phyloP scores from a whole-genome alignment of 2,113 vertebrate species.

The Baryphthengus martii region DNA sequence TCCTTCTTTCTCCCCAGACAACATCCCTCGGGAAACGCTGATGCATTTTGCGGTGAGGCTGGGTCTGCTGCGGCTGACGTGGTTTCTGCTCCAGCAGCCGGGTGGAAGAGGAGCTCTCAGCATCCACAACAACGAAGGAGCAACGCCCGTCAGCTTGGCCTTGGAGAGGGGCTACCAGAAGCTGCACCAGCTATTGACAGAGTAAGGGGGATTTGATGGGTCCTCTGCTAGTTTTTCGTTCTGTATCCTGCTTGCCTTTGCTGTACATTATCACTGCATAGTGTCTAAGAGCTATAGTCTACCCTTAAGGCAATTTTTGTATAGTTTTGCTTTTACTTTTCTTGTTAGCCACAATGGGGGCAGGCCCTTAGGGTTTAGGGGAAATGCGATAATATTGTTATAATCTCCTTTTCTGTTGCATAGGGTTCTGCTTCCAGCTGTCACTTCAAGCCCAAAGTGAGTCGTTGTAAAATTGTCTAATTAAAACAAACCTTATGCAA shows the following conservation, averaged over 20 bases:
- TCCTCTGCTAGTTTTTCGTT: not conserved
- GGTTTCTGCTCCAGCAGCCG: conserved; percentile 86
- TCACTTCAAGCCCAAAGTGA: not conserved
- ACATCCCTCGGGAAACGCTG: conserved; percentile 86
- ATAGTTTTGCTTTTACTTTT: not conserved
- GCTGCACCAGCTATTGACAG: conserved; percentile 80
- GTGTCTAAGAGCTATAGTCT: not conserved
- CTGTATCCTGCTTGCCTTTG: not conserved
- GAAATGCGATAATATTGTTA: not conserved
- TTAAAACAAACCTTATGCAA: not conserved
- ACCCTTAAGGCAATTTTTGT: not conserved
- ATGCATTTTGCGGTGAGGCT: conserved; percentile 92
- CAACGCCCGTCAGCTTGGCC: conserved; percentile 83
- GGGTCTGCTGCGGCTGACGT: conserved; percentile 81
- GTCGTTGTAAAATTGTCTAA: not conserved
- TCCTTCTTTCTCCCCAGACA: conserved; percentile 66
- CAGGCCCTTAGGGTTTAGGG: not conserved
- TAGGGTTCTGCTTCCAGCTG: not conserved
- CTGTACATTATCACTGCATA: not conserved
- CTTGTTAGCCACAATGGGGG: not conserved
- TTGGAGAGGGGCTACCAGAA: conserved; percentile 78
- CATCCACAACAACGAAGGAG: conserved; percentile 86
- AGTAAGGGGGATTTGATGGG: conserved; percentile 73
- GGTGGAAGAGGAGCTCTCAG: conserved; percentile 84
- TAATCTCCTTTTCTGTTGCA: not conserved